Evolutionary conservation across 2,888 invertebrate genomes (phyloP), one percentile per base, ranked within the genome.

Genomic region (Meteorus cinctellus): DNA sequence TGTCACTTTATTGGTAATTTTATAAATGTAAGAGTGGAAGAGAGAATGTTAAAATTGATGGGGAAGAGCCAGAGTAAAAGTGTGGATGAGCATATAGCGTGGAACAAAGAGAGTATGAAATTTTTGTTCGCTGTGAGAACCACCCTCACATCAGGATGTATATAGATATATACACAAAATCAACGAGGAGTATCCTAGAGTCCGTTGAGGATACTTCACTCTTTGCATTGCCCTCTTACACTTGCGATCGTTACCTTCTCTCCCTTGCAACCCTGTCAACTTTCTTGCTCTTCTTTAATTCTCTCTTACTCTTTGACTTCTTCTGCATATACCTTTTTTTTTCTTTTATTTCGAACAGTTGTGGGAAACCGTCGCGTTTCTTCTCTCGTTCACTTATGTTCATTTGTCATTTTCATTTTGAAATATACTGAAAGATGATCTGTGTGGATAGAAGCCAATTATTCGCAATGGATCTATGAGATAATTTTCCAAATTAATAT

Each of bases 181-280:
- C 88, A 88, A 86, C 85, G 81, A 84, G 83, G 86, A 87, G 87
- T 85, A 88, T 88, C 88, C 88, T 87, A 87, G 86, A 88, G 83
- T 10, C 82, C 82, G 83, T 89, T 83, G 87, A 88, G 88, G 85
- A 89, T 88, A 79, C 88, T 88, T 89, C 88, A 88, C 84, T 84
- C 82, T 83, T 85, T 83, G 85, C 85, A 81, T 83, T 83, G 83
- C 84, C 80, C 81, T 80, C 84, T 84, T 83, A 83, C 83, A 55
- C 10, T 55, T 24, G 19, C 55, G 55, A 55, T 83, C 83, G 80
- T 81, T 72, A 82, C 80, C 82, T 82, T 80, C 73, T 68, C 69
- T 51, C 62, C 75, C 51, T 67, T 55, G 63, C 67, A 71, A 63
- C 75, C 77, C 48, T 41, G 80, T 78, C 74, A 75, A 34, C 63